Percentiles rank a stretch among this genome's conserved stretches.
phyloP scores from a whole-genome alignment of 2,113 vertebrate genomes.

The Trematocara zebra region DNA sequence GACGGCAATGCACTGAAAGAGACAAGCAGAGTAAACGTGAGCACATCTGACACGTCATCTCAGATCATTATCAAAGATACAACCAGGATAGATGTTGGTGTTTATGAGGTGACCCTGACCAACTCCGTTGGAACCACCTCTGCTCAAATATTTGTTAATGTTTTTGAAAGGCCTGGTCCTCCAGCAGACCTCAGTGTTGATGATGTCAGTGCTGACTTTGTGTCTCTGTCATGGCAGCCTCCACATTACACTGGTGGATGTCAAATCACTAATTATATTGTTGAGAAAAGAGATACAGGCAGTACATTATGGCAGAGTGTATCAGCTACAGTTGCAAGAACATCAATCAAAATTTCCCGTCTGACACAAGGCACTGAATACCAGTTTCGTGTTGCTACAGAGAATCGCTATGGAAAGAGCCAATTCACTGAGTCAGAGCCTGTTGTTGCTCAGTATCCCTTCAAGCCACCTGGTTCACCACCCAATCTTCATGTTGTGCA shows the following conservation, averaged over 20 bases:
- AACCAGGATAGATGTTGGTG: slow-evolving; percentile 83
- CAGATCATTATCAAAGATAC: slow-evolving; percentile 87
- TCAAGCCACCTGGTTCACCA: slow-evolving; percentile 87
- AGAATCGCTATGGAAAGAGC: slow-evolving; percentile 96
- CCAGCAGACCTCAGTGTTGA: slow-evolving; percentile 83
- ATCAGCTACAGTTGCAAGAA: slow-evolving; percentile 93
- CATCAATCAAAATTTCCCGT: slow-evolving; percentile 87
- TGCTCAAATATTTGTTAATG: slow-evolving; percentile 80
- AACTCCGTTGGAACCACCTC: slow-evolving; percentile 81
- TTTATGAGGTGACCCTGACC: slow-evolving; percentile 84
- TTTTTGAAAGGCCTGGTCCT: slow-evolving; percentile 92
- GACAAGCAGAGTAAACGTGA: slow-evolving; percentile 89
- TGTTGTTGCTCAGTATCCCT: slow-evolving; percentile 90
- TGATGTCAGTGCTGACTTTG: slow-evolving; percentile 88
- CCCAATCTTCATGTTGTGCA: slow-evolving; percentile 78
- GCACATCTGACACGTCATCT: slow-evolving; percentile 81
- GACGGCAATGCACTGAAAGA: slow-evolving; percentile 86
- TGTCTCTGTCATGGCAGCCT: slow-evolving; percentile 88
- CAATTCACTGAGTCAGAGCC: slow-evolving; percentile 78
- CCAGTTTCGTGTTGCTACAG: slow-evolving; percentile 92
- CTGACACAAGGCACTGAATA: slow-evolving; percentile 89
- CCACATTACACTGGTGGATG: slow-evolving; percentile 92
- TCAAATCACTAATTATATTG: slow-evolving; percentile 92
- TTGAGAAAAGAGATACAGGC: slow-evolving; percentile 92
- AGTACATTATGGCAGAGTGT: slow-evolving; percentile 89